phyloP scores from a whole-genome alignment of 2,797 vertebrate genomes.

The Momotus momota region DNA sequence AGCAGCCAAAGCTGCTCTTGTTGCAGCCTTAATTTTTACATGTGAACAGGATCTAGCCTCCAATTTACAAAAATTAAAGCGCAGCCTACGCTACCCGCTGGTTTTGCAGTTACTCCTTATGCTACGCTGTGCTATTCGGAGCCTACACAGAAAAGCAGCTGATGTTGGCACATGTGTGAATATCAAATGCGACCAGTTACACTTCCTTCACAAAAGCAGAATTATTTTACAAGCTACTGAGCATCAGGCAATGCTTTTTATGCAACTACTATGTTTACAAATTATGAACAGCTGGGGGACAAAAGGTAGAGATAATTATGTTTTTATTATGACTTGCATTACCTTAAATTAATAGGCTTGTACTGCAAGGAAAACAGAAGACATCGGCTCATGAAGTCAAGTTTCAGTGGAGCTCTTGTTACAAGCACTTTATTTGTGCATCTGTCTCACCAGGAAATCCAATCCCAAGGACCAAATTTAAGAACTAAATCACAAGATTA shows the following conservation, averaged over 20 bases:
- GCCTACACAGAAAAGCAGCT: fast-evolving
- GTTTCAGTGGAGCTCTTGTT: neutral
- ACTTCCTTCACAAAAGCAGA: neutral
- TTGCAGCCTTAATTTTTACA: neutral
- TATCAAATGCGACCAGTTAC: neutral
- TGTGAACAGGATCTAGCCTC: fast-evolving
- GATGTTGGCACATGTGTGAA: fast-evolving
- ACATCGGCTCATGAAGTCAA: fast-evolving
- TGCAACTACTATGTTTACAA: neutral
- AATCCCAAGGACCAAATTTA: neutral
- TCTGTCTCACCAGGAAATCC: neutral
- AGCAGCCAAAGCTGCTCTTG: neutral
- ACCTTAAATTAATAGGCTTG: neutral
- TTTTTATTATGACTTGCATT: neutral
- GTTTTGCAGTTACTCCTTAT: neutral
- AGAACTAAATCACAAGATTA: fast-evolving
- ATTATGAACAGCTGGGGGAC: neutral
- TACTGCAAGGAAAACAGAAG: neutral
- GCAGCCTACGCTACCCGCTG: no score
- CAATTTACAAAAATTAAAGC: neutral
- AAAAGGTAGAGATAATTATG: fast-evolving
- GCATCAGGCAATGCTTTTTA: neutral
- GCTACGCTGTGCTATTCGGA: fast-evolving
- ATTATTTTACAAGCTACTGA: neutral
- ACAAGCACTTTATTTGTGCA: neutral